Evolutionary conservation across 2,888 invertebrate genomes (phyloP), one percentile per base, ranked within the genome.

Genomic region (Eupithecia vulgata): DNA sequence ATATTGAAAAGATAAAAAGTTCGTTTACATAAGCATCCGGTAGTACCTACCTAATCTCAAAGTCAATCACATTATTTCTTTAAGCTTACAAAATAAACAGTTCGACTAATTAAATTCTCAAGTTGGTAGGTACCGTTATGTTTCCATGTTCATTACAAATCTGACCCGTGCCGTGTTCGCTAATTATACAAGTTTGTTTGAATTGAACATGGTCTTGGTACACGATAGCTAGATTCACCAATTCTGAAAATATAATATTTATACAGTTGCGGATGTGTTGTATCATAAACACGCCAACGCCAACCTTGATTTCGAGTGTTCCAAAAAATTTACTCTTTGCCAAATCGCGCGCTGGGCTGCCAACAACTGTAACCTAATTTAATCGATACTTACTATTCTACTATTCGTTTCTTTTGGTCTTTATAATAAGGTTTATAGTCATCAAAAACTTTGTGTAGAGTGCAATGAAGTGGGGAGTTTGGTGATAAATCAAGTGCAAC

Each of bases 401-500:
- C n/a, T n/a, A 17, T 15, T 42, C 1, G 48, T 52, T 52, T 52
- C 8, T 61, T 61, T 61, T 25, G 59, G 25, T 25, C 59, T 59
- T 30, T 34, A 61, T 6, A 15, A 35, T 35, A 62, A 35, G 35
- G 35, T 34, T 15, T 34, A 35, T 34, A 59, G 10, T 5, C 21
- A 34, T 45, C 0, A 45, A 17, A 35, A 62, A 67, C 3, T 42
- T 59, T 68, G 40, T 66, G 52, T 64, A 67, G 67, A 68, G 57
- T 68, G 68, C 61, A 74, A 74, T 79, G 75, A 77, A 67, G 73
- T 73, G 75, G 68, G 68, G 70, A 72, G 59, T 77, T 70, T 71
- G 71, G 73, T 77, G 77, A 79, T 68, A 68, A 74, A 70, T 73
- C 74, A 71, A 75, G 75, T 74, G 71, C 68, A 78, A 74, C 78